Base-by-base conservation (phyloP, 1,140 invertebrate species). In the Neoseiulus cucumeris region DNA sequence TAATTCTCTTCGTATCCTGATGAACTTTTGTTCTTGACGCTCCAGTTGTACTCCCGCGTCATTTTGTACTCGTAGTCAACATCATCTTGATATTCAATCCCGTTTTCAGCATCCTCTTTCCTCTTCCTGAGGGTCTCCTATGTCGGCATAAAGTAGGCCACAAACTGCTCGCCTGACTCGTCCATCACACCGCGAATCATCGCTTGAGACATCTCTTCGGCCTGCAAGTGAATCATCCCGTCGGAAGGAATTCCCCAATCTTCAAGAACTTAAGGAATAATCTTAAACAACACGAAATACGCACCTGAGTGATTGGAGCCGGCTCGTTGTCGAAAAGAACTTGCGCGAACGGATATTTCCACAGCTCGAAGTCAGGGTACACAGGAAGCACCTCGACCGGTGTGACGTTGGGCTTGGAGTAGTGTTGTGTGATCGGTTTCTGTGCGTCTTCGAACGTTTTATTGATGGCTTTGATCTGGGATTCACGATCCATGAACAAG, bases 1-100 rank as follows among this genome's bases (percentile, higher is more conserved):
- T 97, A 98, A 76, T 94, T 98, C 76, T 98, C 94, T 77, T 97
- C 92, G 73, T 96, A 97, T 42, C 92, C 93, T 75, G 95, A 93
- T 0, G 89, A 91, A 0, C 89, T 85, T 80, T 97, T 98, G 74
- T 89, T 96, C 74, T 98, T 97, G 1, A 98, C 93, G 77, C 96
- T 97, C 94, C 93, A 97, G 72, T 94, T 93, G 72, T 94, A 94
- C 75, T 94, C 90, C 70, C 91, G 80, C 0, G 89, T 87, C 85
- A 94, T 92, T 77, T 89, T 89, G 71, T 94, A 93, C 69, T 94
- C 89, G 74, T 94, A 95, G 74, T 89, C 87, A 65, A 92, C 87
- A 1, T 90, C 90, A 64, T 93, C 90, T 68, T 84, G 83, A 76
- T 95, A 96, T 0, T 89, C 84, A n/a, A 88, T 79, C 28, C 77